Evolutionary conservation across 2,113 vertebrate species (phyloP).

Genomic region (Regulus satrapa): DNA sequence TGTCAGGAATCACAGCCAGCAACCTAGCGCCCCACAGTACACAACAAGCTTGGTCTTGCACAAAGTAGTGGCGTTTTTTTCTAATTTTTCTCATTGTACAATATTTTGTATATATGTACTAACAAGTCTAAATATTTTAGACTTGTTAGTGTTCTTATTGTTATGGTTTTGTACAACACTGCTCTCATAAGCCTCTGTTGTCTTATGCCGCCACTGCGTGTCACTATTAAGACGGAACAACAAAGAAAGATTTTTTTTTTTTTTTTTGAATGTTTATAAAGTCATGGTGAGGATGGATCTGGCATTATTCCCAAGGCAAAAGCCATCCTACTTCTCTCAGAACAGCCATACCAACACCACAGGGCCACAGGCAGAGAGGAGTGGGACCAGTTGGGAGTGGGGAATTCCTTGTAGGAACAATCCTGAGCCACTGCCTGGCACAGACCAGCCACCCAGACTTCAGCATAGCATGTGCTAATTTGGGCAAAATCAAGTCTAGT

Average conservation of each 20-base stretch:
- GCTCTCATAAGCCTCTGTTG: neutral
- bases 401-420: neutral
- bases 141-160: neutral
- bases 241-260: neutral
- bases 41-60: neutral
- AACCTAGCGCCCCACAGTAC: fast-evolving
- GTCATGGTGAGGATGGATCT: neutral
- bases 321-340: neutral
- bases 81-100: neutral
- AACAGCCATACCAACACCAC: fast-evolving
- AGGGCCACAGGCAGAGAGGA: neutral
- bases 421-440: fast-evolving
- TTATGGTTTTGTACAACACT: neutral
- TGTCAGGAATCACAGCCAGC: neutral
- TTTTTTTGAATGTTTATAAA: neutral
- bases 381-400: neutral
- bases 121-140: neutral
- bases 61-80: neutral
- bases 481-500: neutral
- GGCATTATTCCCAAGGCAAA: neutral
- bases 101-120: no score
- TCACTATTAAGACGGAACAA: slow-evolving; percentile 35
- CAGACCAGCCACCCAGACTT: neutral
- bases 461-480: neutral
- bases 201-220: neutral